Base-by-base conservation (phyloP, 53 echinoderm and acorn worm genomes). In the Stichopus horrens region DNA sequence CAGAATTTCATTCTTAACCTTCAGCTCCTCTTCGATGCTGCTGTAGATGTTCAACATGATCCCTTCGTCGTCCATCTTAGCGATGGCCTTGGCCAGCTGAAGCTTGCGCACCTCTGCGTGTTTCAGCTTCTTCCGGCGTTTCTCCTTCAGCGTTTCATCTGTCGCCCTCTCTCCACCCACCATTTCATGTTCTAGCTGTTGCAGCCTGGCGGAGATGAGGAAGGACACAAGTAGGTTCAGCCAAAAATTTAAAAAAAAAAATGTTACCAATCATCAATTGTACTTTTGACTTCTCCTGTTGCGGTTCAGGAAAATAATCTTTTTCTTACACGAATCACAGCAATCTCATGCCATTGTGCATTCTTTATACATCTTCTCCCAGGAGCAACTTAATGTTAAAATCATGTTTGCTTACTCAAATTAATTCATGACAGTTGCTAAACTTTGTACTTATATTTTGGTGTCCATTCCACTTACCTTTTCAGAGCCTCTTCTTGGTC, bases 1-100 rank as follows among this genome's bases (percentile, higher is more conserved):
- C 68, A 98, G 87, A 7, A 93, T 86, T 53, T 95, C 92, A 68
- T 98, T 98, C 93, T 98, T 95, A 9, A 91, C 95, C 66, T 95
- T 98, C 58, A 98, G 94, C 68, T 98, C 94, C 23, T 98, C 98
- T 78, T 98, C 98, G 55, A 98, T 98, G 77, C 94, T 98, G 90
- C 95, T 95, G 86, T 98, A 98, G 83, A 98, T 98, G 90, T 98
- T 98, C 20, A 98, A 82, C 98, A 97, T 96, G 89, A 98, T 98
- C 54, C 98, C 98, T 59, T 98, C 98, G 83, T 98, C 98, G 76
- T 98, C 98, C 98, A 98, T 95, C 92, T 98, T 98, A 55, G 98
- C 95, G 67, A 98, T 98, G 88, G 98, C 98, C 83, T 98, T 98
- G 57, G 98, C 98, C 63, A 98, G 92, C 86, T 94, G 91, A 52